Evolutionary conservation across 2,113 vertebrate species (phyloP), one percentile per base, ranked within the genome.

Genomic region (Eira barbara): DNA sequence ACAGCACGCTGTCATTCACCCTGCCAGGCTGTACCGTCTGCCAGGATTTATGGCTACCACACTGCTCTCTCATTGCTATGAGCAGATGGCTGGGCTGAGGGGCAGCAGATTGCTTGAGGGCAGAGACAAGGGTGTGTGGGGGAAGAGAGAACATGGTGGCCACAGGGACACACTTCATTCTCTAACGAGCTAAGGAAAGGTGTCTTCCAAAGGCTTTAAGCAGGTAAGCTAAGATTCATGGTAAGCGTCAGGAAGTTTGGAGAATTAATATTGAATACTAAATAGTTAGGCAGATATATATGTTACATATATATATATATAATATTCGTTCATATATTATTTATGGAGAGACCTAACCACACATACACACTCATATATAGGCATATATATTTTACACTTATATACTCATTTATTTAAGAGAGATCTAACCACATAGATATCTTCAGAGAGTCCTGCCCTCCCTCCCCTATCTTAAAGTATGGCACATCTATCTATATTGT

Each of bases 41-140:
- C 99, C 99, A 99, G 98, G 93, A 45, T 98, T 97, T 94, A 98
- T 80, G 96, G 98, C 97, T 67, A 97, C 95, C 79, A 82, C n/a
- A 96, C 97, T 98, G 99, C 98, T 98, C 98, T 94, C 97, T 99
- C 85, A 15, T 97, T 96, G 97, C 98, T 94, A 93, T 97, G 98
- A 99, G 98, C 99, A 99, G 99, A 99, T 99, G 99, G 99, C 97
- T 18, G 84, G 95, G 98, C 98, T 98, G 98, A 99, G 97, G 98
- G 98, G 97, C 97, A 99, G 98, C 98, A 98, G 98, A 98, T 97
- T 98, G 98, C 98, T 97, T 98, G 98, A 99, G 98, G 98, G 98
- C 98, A 89, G 98, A 98, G 95, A 95, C 93, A 95, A 95, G 93
- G 88, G 49, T 95, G 86, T 76, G 61, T 52, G 89, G 45, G 97